Evolutionary conservation across 2,113 vertebrate species (phyloP).

Genomic region (Odocoileus hemionus): DNA sequence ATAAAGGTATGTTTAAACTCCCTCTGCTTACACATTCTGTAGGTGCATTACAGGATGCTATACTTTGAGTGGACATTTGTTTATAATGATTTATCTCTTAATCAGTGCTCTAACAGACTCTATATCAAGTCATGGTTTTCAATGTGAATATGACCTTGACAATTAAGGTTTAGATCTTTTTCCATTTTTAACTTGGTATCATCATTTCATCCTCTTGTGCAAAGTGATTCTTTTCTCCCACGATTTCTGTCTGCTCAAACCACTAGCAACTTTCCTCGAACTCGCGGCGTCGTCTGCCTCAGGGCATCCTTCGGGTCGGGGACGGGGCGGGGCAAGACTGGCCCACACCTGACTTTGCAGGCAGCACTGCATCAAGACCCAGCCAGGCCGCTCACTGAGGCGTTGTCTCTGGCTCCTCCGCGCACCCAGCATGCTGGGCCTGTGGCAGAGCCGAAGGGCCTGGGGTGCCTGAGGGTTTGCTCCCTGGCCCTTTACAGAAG

Average conservation of each 20-base stretch:
- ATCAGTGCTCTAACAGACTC: neutral
- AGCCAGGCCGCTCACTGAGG: neutral
- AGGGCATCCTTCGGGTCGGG: neutral
- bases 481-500: neutral
- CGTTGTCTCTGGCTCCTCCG: neutral
- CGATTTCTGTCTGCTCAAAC: neutral
- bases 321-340: neutral
- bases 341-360: neutral
- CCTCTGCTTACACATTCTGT: neutral
- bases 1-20: neutral
- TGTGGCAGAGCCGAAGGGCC: neutral
- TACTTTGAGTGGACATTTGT: neutral
- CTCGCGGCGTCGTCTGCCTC: neutral
- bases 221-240: neutral
- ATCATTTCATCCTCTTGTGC: neutral
- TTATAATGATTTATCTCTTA: neutral
- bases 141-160: neutral
- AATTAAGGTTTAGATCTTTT: neutral
- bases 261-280: neutral
- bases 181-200: neutral
- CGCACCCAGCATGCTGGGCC: neutral
- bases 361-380: neutral
- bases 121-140: neutral
- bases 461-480: neutral
- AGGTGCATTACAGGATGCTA: neutral